Evolutionary conservation across 2,888 invertebrate species (phyloP).

Genomic region (Chrysolina americana): DNA sequence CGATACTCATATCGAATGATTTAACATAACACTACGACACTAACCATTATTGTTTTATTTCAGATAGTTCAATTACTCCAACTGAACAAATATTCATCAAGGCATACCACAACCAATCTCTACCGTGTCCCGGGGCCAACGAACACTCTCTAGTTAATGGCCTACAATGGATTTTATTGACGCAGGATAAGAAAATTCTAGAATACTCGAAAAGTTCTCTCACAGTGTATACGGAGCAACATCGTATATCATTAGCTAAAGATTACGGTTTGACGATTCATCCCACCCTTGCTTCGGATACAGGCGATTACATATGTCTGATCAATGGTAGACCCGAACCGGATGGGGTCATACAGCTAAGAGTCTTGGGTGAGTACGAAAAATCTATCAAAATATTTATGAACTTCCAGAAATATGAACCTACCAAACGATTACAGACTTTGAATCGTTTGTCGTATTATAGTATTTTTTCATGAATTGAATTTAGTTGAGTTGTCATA

Average conservation of each 20-base stretch:
- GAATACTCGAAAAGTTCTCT: slow-evolving; percentile 71
- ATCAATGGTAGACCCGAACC: slow-evolving; percentile 79
- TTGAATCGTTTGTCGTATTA: no score
- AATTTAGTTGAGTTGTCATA: no score
- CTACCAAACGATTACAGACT: no score
- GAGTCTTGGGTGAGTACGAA: slow-evolving; percentile 76
- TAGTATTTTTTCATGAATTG: no score
- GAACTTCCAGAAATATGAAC: background rate
- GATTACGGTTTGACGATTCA: slow-evolving; percentile 77
- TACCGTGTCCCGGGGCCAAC: slow-evolving; percentile 79
- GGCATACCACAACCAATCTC: slow-evolving; percentile 77
- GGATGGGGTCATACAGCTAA: slow-evolving; percentile 76
- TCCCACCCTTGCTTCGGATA: slow-evolving; percentile 76
- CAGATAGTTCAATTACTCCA: slow-evolving; percentile 76
- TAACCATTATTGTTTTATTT: slow-evolving; percentile 55
- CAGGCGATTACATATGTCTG: slow-evolving; percentile 78
- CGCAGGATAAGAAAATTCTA: slow-evolving; percentile 70
- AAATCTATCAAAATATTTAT: slow-evolving; percentile 28
- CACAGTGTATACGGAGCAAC: slow-evolving; percentile 71
- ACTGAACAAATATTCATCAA: slow-evolving; percentile 75
- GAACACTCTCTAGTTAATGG: slow-evolving; percentile 77
- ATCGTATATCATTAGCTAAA: slow-evolving; percentile 74
- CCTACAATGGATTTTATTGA: slow-evolving; percentile 74
- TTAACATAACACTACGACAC: background rate
- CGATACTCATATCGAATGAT: no score